Conservation (phyloP, 2,797 vertebrate genomes). For the Cygnus olor region DNA sequence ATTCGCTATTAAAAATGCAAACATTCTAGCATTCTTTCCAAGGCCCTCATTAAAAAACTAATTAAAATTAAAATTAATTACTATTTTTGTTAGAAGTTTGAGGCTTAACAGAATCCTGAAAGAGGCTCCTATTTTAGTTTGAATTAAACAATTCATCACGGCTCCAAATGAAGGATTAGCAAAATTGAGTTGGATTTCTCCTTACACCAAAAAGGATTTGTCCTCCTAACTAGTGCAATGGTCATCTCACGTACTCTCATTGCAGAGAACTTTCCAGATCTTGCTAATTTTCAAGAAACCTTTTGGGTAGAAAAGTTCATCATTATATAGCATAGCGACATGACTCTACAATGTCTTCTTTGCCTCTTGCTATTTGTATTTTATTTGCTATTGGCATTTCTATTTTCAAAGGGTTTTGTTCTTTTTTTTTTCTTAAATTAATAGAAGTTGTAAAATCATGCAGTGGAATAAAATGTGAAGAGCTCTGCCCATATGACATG, state of each 20-base stretch:
- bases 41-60: conserved; percentile 48
- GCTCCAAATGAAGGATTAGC: conserved; percentile 26
- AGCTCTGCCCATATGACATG: background rate
- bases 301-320: background rate
- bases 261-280: background rate
- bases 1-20: conserved; percentile 54
- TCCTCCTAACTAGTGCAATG: background rate
- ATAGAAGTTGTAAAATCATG: background rate
- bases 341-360: background rate
- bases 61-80: conserved; percentile 67
- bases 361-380: background rate
- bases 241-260: background rate
- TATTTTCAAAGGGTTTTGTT: background rate
- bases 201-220: background rate
- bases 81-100: conserved; percentile 57
- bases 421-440: background rate
- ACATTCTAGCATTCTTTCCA: conserved; percentile 48
- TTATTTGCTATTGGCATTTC: background rate
- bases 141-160: conserved; percentile 22
- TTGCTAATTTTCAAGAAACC: background rate
- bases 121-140: conserved; percentile 2
- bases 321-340: background rate
- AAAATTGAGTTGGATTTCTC: background rate
- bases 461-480: background rate
- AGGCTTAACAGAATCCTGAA: conserved; percentile 33